These are phyloP conservation scores for Nautilus pompilius DNA, from an alignment of 1,140 invertebrate genomes.

Conservation along the genomic window DNA sequence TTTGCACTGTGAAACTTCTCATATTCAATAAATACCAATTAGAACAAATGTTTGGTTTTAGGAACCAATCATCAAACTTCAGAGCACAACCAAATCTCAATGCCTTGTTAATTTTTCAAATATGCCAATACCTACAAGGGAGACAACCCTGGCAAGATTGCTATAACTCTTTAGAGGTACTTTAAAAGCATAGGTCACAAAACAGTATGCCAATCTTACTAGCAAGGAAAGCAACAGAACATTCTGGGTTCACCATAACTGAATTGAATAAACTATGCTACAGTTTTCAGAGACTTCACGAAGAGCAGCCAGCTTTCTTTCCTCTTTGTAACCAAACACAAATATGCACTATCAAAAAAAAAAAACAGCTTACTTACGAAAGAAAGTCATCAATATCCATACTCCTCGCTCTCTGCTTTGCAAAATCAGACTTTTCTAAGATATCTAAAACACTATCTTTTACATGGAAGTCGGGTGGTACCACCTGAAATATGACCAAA, in stretches of 20 bases:
- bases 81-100: neutral
- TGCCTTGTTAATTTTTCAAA: neutral
- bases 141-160: no score
- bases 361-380: slow-evolving; percentile 57
- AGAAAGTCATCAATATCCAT: slow-evolving; percentile 99
- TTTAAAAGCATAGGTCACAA: slow-evolving; percentile 3
- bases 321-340: neutral
- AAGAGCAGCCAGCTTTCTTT: neutral
- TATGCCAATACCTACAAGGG: no score
- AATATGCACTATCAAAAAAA: neutral
- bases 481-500: slow-evolving; percentile 61
- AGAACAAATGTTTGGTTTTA: neutral
- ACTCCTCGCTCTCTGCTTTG: slow-evolving; percentile 79
- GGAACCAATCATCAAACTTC: neutral
- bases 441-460: slow-evolving; percentile 79
- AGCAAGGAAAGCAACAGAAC: neutral
- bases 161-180: no score
- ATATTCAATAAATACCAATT: neutral
- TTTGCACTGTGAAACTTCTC: neutral
- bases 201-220: neutral
- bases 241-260: neutral
- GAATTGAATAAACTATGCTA: neutral
- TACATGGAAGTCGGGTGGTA: slow-evolving; percentile 80
- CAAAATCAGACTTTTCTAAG: slow-evolving; percentile 64
- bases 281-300: no score